A percentile compares a stretch with the other conserved stretches of the same genome.
phyloP scores from a whole-genome alignment of 2,113 vertebrate genomes.

The Cryptomyrus ogoouensis region DNA sequence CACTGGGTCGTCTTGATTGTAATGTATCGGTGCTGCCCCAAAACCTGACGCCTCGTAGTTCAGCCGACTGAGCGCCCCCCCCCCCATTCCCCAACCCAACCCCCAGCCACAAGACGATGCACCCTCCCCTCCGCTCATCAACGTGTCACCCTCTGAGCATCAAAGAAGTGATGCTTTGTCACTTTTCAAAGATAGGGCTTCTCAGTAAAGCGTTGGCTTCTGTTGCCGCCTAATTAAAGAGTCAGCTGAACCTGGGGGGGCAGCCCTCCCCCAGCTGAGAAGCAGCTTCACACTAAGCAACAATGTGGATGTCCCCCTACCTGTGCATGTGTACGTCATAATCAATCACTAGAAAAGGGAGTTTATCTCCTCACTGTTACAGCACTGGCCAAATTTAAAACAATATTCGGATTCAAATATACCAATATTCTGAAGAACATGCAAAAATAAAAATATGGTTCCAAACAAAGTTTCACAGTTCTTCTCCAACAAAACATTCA shows the following conservation, averaged over 20 bases:
- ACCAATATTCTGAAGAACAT: neutral
- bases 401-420: neutral
- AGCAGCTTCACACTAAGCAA: neutral
- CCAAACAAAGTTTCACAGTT: neutral
- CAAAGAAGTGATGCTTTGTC: neutral
- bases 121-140: neutral
- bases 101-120: neutral
- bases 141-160: neutral
- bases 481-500: no score
- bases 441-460: neutral
- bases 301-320: neutral
- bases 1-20: conserved; percentile 36
- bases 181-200: neutral
- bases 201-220: neutral
- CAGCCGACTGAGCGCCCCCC: conserved; percentile 24
- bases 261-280: neutral
- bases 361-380: neutral
- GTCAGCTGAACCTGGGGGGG: neutral
- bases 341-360: neutral
- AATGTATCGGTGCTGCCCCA: conserved; percentile 38
- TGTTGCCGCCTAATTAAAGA: neutral
- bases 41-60: conserved; percentile 34
- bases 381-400: neutral
- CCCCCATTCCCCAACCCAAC: neutral
- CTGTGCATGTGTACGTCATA: neutral